A percentile compares a stretch with the other conserved stretches of the same genome.
Evolutionary conservation across 2,888 invertebrate species (phyloP).

Genomic region (Tetragonisca angustula): DNA sequence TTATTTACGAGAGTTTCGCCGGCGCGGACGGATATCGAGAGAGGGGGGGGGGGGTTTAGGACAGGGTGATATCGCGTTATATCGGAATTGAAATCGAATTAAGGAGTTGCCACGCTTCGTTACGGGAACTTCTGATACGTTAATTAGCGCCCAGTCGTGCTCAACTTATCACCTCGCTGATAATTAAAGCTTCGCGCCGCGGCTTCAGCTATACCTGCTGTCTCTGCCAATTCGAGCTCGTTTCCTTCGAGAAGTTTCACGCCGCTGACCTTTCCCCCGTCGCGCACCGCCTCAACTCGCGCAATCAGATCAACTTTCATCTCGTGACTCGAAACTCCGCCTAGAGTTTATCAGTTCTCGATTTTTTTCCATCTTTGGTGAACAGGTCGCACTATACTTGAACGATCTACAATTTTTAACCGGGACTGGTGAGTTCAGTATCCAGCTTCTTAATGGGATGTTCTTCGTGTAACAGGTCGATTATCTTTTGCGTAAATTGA

Average conservation of each 20-base stretch:
- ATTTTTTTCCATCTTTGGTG: too few relatives aligned
- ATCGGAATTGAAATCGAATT: slow-evolving; percentile 66
- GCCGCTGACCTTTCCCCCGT: neutral
- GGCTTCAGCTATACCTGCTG: neutral
- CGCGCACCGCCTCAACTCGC: neutral
- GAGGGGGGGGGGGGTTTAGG: too few relatives aligned
- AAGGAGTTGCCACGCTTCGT: slow-evolving; percentile 47
- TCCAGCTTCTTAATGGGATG: too few relatives aligned
- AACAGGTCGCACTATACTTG: too few relatives aligned
- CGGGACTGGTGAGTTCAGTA: too few relatives aligned
- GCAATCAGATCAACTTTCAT: too few relatives aligned
- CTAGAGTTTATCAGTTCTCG: too few relatives aligned
- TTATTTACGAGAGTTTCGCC: slow-evolving; percentile 53
- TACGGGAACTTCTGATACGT: slow-evolving; percentile 58
- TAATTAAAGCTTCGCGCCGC: slow-evolving; percentile 32
- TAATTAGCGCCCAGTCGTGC: slow-evolving; percentile 55
- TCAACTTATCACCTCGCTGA: slow-evolving; percentile 39
- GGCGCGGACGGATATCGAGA: slow-evolving; percentile 42
- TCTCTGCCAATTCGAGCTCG: neutral
- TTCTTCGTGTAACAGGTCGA: too few relatives aligned
- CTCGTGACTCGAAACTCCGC: too few relatives aligned
- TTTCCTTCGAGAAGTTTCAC: neutral
- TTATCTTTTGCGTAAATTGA: too few relatives aligned
- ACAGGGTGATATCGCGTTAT: slow-evolving; percentile 45
- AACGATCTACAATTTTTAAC: too few relatives aligned